These are phyloP conservation scores for Eupithecia subumbrata DNA, from an alignment of 2,888 invertebrate genomes.

Conservation along the genomic window DNA sequence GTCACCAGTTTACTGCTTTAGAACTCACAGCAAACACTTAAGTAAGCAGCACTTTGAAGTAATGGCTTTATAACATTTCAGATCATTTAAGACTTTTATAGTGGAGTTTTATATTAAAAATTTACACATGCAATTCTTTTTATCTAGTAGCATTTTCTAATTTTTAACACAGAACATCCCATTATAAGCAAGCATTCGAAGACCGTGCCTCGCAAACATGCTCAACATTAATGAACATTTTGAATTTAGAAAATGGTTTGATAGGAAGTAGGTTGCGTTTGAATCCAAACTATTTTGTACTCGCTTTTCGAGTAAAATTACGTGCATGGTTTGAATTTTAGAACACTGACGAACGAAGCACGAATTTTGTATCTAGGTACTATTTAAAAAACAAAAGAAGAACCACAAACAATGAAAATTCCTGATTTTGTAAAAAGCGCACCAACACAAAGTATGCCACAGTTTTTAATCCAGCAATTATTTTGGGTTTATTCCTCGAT, in stretches of 20 bases:
- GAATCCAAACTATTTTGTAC: neutral
- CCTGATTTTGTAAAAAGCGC: neutral
- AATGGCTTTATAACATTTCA: conserved; percentile 38
- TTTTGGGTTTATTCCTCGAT: neutral
- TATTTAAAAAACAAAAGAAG: too few relatives aligned
- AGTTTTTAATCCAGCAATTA: neutral
- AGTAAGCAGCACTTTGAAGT: conserved; percentile 45
- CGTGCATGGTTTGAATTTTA: neutral
- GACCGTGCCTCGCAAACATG: neutral
- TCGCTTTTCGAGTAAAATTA: neutral
- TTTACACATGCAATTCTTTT: neutral
- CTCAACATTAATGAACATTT: too few relatives aligned
- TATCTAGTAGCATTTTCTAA: neutral
- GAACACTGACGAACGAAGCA: too few relatives aligned
- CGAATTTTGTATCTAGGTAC: too few relatives aligned
- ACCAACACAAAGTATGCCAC: neutral
- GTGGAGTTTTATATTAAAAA: conserved; percentile 27
- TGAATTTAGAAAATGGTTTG: neutral
- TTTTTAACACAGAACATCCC: neutral
- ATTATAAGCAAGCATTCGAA: neutral
- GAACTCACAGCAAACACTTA: conserved; percentile 46
- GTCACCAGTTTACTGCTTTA: conserved; percentile 60
- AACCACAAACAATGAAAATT: neutral
- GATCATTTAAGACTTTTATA: conserved; percentile 17
- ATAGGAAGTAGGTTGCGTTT: neutral